phyloP scores from a whole-genome alignment of 2,797 vertebrate genomes.

The Acrossocheilus wenchowensis region DNA sequence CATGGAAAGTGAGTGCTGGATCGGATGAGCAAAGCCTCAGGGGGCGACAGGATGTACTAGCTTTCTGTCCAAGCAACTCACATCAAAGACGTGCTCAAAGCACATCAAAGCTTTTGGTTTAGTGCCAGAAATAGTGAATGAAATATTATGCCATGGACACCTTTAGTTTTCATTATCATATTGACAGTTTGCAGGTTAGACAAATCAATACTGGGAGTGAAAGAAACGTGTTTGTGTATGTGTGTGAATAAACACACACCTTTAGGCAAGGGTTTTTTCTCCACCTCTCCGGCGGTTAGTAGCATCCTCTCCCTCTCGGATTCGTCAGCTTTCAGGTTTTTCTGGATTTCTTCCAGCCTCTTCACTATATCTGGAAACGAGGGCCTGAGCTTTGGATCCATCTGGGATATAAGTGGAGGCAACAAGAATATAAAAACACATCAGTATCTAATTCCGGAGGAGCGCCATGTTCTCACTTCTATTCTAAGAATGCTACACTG shows the following conservation, averaged over 20 bases:
- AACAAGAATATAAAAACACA: conserved; percentile 57
- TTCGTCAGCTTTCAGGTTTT: conserved; percentile 83
- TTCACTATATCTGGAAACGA: conserved; percentile 89
- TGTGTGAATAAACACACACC: conserved; percentile 74
- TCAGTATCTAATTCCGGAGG: conserved; percentile 6
- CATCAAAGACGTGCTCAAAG: conserved; percentile 13
- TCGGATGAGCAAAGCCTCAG: conserved; percentile 24
- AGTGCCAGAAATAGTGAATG: neutral
- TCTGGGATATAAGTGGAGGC: conserved; percentile 73
- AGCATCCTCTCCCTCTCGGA: conserved; percentile 79
- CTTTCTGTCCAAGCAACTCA: neutral
- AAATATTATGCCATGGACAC: neutral
- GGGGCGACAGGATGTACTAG: conserved; percentile 19
- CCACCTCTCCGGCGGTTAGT: conserved; percentile 73
- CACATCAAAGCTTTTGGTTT: conserved; percentile 27
- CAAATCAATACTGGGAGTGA: neutral
- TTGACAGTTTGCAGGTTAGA: neutral
- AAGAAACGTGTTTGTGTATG: neutral
- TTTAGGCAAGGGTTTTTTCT: conserved; percentile 84
- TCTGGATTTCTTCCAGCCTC: conserved; percentile 85
- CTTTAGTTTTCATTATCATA: conserved; percentile 1
- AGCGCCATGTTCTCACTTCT: neutral
- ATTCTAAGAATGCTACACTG: conserved; percentile 24
- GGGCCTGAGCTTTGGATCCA: conserved; percentile 95
- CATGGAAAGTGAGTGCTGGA: conserved; percentile 37